phyloP scores from a whole-genome alignment of 2,888 invertebrate species.

The Lamellibrachia satsuma region DNA sequence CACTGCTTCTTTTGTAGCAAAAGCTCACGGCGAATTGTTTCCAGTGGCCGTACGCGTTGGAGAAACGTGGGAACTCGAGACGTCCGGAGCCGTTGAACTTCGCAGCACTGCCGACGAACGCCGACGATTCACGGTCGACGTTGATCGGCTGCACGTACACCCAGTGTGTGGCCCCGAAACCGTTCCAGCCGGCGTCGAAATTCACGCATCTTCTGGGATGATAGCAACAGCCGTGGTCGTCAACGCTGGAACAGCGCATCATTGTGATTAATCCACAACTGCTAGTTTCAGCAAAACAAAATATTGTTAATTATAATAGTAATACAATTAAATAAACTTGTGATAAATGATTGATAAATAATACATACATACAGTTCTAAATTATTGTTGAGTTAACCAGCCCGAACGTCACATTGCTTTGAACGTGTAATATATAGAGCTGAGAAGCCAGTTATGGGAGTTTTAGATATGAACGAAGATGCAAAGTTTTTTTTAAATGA shows the following conservation, averaged over 20 bases:
- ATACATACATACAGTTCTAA: too few relatives aligned
- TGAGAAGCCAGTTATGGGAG: too few relatives aligned
- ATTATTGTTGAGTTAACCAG: too few relatives aligned
- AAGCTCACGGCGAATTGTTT: conserved; percentile 1
- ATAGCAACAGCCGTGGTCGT: neutral
- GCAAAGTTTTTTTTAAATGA: too few relatives aligned
- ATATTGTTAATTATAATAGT: too few relatives aligned
- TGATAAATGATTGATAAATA: too few relatives aligned
- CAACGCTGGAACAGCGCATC: neutral
- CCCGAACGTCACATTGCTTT: too few relatives aligned
- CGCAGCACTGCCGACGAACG: neutral
- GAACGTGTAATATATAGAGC: too few relatives aligned
- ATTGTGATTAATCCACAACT: neutral
- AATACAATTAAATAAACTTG: too few relatives aligned
- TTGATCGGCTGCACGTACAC: neutral
- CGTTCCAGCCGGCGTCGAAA: neutral
- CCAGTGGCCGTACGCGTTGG: neutral
- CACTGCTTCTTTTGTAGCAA: conserved; percentile 18
- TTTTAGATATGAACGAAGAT: too few relatives aligned
- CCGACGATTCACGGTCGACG: neutral
- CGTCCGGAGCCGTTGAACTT: neutral
- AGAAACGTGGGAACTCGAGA: conserved; percentile 20
- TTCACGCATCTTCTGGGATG: neutral
- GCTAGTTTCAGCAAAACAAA: neutral
- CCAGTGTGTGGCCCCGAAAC: neutral